phyloP scores from a whole-genome alignment of 2,797 vertebrate genomes.

The Loriculus beryllinus region DNA sequence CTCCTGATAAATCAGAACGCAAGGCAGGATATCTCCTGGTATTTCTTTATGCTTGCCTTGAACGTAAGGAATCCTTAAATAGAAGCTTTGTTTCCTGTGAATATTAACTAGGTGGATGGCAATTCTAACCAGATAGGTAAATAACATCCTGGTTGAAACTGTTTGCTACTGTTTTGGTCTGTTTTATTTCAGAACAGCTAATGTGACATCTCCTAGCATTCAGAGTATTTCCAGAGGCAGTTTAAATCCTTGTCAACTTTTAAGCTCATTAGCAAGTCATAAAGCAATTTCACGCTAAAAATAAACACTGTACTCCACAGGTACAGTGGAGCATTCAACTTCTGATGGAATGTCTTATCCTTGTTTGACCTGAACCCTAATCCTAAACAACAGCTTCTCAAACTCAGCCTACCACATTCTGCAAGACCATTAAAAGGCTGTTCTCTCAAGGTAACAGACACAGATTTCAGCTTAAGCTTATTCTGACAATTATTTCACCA shows the following conservation, averaged over 20 bases:
- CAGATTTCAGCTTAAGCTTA: background rate
- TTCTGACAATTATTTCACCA: background rate
- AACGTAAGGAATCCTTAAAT: background rate
- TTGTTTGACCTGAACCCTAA: background rate
- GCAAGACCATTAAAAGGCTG: background rate
- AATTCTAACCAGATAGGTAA: background rate
- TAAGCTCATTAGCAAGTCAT: background rate
- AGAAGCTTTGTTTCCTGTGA: background rate
- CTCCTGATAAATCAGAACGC: background rate
- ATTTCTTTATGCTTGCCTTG: background rate
- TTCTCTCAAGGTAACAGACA: background rate
- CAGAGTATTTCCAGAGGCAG: background rate
- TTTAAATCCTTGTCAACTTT: background rate
- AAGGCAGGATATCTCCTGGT: background rate
- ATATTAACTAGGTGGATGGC: background rate
- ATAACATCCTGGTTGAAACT: background rate
- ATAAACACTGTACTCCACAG: background rate
- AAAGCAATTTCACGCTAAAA: conserved; percentile 15
- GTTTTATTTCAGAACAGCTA: background rate
- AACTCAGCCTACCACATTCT: background rate
- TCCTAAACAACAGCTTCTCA: background rate
- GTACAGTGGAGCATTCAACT: background rate
- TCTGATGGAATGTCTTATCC: background rate
- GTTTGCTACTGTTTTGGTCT: background rate
- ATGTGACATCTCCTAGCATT: background rate